These are phyloP conservation scores for Uropsilus gracilis DNA, from an alignment of 2,113 vertebrate species.

Conservation along the genomic window DNA sequence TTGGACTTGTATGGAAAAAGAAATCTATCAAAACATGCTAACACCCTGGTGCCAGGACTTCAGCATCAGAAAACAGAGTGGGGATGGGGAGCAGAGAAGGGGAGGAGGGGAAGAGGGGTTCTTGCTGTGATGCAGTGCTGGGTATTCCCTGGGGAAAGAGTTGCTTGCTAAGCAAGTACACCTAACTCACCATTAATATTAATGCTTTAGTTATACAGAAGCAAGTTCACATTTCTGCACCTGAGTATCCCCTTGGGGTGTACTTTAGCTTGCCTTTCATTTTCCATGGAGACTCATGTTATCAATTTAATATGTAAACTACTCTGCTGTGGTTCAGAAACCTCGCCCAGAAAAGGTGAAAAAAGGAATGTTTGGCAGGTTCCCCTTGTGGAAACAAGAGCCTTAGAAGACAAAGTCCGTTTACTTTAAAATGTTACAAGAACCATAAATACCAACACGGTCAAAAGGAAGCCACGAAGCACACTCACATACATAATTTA, in stretches of 20 bases:
- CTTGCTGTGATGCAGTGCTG: neutral
- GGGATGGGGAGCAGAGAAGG: too few species aligned
- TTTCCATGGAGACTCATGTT: neutral
- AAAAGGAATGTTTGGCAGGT: neutral
- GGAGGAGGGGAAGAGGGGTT: neutral
- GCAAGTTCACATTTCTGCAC: neutral
- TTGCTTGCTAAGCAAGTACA: slow-evolving; percentile 34
- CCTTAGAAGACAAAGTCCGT: neutral
- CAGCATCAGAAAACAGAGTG: slow-evolving; percentile 46
- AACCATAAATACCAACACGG: neutral
- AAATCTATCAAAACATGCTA: neutral
- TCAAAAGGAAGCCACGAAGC: neutral
- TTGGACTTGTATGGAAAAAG: neutral
- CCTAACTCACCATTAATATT: slow-evolving; percentile 64
- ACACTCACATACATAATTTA: neutral
- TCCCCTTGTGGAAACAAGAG: neutral
- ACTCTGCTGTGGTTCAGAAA: neutral
- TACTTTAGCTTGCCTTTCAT: slow-evolving; percentile 48
- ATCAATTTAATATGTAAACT: slow-evolving; percentile 75
- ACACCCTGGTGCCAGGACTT: neutral
- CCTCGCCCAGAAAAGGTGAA: neutral
- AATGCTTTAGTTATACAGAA: slow-evolving; percentile 56
- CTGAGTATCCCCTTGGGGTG: neutral
- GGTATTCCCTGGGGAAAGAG: slow-evolving; percentile 38
- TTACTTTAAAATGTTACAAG: slow-evolving; percentile 24